phyloP scores from a whole-genome alignment of 2,888 invertebrate species.

The Aethes cnicana region DNA sequence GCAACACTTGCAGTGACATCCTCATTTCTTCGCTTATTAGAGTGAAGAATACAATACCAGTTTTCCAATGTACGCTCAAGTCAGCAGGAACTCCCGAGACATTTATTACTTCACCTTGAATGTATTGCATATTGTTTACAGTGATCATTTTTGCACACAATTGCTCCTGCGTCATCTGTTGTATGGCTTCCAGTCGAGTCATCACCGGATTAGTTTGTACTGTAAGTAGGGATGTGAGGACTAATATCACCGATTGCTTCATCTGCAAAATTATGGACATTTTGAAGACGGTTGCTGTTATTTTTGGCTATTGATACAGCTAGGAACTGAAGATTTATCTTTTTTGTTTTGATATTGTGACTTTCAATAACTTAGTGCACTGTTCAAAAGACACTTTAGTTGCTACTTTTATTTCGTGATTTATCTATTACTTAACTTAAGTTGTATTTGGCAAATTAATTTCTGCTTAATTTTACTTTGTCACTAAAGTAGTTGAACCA shows the following conservation, averaged over 20 bases:
- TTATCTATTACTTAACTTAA: too few relatives aligned
- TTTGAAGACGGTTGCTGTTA: too few relatives aligned
- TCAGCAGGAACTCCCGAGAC: slow-evolving; percentile 70
- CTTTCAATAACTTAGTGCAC: too few relatives aligned
- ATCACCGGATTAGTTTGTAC: slow-evolving; percentile 51
- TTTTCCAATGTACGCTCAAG: slow-evolving; percentile 70
- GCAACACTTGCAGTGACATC: slow-evolving; percentile 63
- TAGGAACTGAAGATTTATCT: too few relatives aligned
- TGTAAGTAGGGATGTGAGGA: slow-evolving; percentile 42
- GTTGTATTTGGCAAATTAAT: too few relatives aligned
- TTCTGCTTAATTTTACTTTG: background rate
- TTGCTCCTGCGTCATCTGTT: slow-evolving; percentile 44
- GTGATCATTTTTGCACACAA: slow-evolving; percentile 54
- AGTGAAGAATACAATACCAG: slow-evolving; percentile 66
- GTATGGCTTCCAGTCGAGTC: slow-evolving; percentile 52
- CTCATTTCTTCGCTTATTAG: slow-evolving; percentile 70
- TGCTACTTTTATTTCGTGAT: too few relatives aligned
- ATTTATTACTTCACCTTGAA: slow-evolving; percentile 49
- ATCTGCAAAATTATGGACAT: slow-evolving; percentile 51
- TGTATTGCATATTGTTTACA: slow-evolving; percentile 63
- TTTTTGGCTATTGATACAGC: too few relatives aligned
- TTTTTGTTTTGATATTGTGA: too few relatives aligned
- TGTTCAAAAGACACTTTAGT: too few relatives aligned
- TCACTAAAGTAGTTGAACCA: background rate
- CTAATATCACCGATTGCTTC: slow-evolving; percentile 40